A percentile compares a stretch with the other conserved stretches of the same genome.
These are phyloP conservation scores for Nannobrachium achirus DNA, from an alignment of 2,113 vertebrate species.

Conservation along the genomic window DNA sequence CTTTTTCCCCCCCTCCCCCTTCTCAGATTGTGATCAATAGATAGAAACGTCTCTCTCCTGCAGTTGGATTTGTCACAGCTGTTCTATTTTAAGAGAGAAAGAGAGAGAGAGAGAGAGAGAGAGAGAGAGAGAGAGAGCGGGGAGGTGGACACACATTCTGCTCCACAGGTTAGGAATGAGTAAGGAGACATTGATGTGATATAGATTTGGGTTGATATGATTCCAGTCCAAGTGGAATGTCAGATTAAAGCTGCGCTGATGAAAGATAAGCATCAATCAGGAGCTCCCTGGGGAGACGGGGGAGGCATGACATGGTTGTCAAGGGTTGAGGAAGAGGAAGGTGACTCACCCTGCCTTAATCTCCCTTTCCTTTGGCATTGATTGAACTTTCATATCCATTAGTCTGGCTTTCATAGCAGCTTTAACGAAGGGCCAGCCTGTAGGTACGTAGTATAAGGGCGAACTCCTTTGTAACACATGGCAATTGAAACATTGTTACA, in stretches of 20 bases:
- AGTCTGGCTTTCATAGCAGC: conserved; percentile 67
- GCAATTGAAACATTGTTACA: too few species aligned
- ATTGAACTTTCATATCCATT: conserved; percentile 78
- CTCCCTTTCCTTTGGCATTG: conserved; percentile 68
- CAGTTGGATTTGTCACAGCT: conserved; percentile 17
- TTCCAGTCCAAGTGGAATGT: conserved; percentile 18
- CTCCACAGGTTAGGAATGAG: conserved; percentile 42
- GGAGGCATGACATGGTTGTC: conserved; percentile 67
- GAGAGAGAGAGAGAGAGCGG: background rate
- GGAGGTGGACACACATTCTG: conserved; percentile 3
- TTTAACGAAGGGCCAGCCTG: conserved; percentile 52
- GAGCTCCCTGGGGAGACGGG: conserved; percentile 52
- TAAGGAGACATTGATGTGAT: conserved; percentile 10
- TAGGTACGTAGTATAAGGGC: conserved; percentile 56
- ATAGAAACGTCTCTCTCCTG: conserved; percentile 38
- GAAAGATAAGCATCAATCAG: conserved; percentile 71
- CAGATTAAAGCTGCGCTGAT: conserved; percentile 67
- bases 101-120: background rate
- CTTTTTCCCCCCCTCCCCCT: conserved; percentile 20
- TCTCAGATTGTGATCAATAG: conserved; percentile 52
- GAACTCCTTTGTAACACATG: conserved; percentile 38
- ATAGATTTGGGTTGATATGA: conserved; percentile 21
- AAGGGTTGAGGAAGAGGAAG: conserved; percentile 60
- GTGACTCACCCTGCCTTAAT: conserved; percentile 68
- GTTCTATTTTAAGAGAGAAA: background rate